Evolutionary conservation across 2,113 vertebrate genomes (phyloP).

Genomic region (Tychaedon coryphoeus): DNA sequence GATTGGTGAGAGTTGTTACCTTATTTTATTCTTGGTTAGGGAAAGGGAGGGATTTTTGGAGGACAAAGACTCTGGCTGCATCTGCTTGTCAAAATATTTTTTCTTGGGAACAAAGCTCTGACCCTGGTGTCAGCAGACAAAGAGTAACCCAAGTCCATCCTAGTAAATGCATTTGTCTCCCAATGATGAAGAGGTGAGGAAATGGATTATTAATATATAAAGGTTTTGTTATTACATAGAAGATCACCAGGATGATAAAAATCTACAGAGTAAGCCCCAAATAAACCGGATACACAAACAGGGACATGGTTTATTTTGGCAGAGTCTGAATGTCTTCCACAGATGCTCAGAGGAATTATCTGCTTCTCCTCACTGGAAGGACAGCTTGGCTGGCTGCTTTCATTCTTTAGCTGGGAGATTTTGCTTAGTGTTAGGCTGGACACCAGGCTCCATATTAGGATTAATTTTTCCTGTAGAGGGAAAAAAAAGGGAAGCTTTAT

Average conservation of each 20-base stretch:
- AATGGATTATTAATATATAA: neutral
- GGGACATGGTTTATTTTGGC: neutral
- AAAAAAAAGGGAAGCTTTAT: neutral
- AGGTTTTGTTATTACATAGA: neutral
- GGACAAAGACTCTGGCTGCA: neutral
- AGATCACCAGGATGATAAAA: neutral
- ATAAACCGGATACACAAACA: neutral
- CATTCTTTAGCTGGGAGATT: neutral
- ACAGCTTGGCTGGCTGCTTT: neutral
- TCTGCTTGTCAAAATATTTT: neutral
- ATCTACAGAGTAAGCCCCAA: neutral
- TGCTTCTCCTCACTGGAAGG: neutral
- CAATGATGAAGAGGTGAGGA: neutral
- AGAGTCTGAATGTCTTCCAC: neutral
- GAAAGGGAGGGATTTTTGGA: neutral
- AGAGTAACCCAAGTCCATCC: neutral
- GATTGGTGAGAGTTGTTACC: slow-evolving; percentile 78
- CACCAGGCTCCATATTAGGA: neutral
- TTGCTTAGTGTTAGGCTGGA: neutral
- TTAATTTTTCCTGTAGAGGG: neutral
- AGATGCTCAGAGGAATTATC: neutral
- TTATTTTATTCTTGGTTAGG: neutral
- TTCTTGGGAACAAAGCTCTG: neutral
- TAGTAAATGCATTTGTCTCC: neutral
- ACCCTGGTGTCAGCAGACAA: neutral